Base-by-base conservation (phyloP, 2,888 invertebrate genomes). In the Xestoiulus laeticollis region DNA sequence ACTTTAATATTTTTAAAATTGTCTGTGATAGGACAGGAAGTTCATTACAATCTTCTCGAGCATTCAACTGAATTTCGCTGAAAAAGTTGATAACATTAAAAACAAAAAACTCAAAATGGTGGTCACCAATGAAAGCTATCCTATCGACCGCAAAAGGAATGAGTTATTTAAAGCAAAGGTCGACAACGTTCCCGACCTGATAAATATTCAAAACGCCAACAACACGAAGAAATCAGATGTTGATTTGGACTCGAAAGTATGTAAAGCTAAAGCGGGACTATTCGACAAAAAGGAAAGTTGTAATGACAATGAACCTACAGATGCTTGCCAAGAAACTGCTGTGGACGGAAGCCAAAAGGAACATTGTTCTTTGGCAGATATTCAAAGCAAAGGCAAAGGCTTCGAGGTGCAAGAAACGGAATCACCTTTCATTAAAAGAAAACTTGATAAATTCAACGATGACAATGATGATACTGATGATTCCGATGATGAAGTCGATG, bases 311-410 rank as follows among this genome's bases (percentile, higher is more conserved):
- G 85, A 85, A 85, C 85, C 85, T 43, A 16, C 0, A 26, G 44
- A 26, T 22, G 22, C n/a, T n/a, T 44, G 43, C 85, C 38, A 85
- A 85, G 85, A 43, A 38, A n/a, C n/a, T n/a, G 38, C 22, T 10
- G 85, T 85, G 85, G 85, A 85, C 22, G 85, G 44, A 44, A 85
- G 85, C 85, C 85, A 85, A 85, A 85, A 38, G 26, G 85, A 85
- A 85, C 85, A 22, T 43, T 38, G 38, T 44, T 43, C 85, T 14
- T 85, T 85, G 22, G 85, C 43, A 10, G 44, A 85, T 14, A 44
- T 43, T n/a, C 85, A 38, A 85, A 85, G 38, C 38, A 38, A 85
- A 38, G 44, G 38, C 85, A 85, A 85, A 38, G 44, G 26, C 38
- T 26, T 38, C 5, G 85, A 85, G 85, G 85, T 43, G 26, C 43